A percentile compares a stretch with the other conserved stretches of the same genome.
Evolutionary conservation across 2,797 vertebrate species (phyloP).

Genomic region (Lutjanus argentimaculatus): DNA sequence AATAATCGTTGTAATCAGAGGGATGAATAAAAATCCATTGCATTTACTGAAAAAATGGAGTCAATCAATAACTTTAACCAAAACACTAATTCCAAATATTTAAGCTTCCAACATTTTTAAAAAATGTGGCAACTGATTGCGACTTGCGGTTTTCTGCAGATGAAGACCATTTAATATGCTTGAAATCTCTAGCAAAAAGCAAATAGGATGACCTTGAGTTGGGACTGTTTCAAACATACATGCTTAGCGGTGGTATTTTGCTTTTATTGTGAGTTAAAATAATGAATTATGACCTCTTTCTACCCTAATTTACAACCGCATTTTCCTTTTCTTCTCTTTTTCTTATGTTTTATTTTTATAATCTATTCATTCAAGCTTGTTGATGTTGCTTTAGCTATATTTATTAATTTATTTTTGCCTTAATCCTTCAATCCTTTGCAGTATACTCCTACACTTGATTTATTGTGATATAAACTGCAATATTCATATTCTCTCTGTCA

Average conservation of each 20-base stretch:
- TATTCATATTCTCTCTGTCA: background rate
- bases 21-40: no score
- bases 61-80: no score
- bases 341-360: background rate
- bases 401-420: background rate
- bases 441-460: background rate
- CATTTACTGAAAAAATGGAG: no score
- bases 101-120: no score
- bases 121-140: no score
- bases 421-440: background rate
- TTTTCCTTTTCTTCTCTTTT: background rate
- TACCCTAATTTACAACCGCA: background rate
- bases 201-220: background rate
- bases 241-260: background rate
- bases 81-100: no score
- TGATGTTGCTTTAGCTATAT: background rate
- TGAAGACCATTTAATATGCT: background rate
- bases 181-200: background rate
- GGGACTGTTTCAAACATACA: background rate
- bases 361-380: background rate
- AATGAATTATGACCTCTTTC: background rate
- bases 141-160: no score
- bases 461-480: constrained; percentile 1
- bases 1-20: no score
- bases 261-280: background rate